These are phyloP conservation scores for Stegodyphus dumicola DNA, from an alignment of 1,140 invertebrate species.

Conservation along the genomic window DNA sequence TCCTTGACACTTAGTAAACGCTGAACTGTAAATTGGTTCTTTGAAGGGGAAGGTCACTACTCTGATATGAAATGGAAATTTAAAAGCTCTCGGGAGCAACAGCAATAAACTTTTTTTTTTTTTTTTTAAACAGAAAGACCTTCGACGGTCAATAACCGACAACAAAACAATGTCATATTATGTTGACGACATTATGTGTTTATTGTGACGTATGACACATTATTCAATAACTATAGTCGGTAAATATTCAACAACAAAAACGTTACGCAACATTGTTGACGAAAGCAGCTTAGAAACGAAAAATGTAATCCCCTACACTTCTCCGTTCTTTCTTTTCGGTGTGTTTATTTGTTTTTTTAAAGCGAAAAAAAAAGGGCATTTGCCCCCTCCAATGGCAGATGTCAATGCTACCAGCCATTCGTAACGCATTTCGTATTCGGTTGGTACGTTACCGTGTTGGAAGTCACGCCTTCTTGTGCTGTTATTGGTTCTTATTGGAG, in stretches of 20 bases:
- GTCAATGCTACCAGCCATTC: constrained; percentile 54
- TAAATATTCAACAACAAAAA: constrained; percentile 50
- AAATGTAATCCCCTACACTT: constrained; percentile 23
- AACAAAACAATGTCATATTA: constrained; percentile 27
- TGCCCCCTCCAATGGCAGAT: constrained; percentile 53
- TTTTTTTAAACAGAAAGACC: constrained; percentile 5
- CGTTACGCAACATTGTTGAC: constrained; percentile 55
- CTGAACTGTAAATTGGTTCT: too few species aligned
- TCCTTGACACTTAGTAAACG: too few species aligned
- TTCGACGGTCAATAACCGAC: constrained; percentile 46
- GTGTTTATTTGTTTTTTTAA: not conserved
- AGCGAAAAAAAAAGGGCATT: constrained; percentile 2
- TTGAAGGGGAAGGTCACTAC: too few species aligned
- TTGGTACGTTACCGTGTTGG: constrained; percentile 43
- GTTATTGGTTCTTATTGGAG: not conserved
- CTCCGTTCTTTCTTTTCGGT: not conserved
- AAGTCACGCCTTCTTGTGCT: not conserved
- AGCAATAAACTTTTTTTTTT: not conserved
- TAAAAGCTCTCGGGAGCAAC: too few species aligned
- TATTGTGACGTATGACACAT: constrained; percentile 52
- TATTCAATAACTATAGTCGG: constrained; percentile 44
- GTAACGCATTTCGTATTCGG: constrained; percentile 51
- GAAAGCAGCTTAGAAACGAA: constrained; percentile 44
- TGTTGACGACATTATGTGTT: constrained; percentile 10
- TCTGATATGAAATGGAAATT: too few species aligned